Evolutionary conservation across 2,888 invertebrate species (phyloP).

Genomic region (Tryphoninae sp.): DNA sequence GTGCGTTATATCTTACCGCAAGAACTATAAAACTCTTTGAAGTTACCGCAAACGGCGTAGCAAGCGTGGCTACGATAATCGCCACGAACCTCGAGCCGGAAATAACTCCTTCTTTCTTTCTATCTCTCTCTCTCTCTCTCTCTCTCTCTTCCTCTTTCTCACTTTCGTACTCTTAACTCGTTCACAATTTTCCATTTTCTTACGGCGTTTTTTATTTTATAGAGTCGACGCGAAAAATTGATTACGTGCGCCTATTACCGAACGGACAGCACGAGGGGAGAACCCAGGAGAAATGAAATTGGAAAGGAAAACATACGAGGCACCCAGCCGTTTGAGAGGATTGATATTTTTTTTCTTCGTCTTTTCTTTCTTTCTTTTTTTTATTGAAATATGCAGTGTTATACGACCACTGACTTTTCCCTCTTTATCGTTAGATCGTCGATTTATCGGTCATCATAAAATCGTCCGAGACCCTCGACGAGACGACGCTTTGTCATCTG

Average conservation of each 20-base stretch:
- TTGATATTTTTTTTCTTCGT: neutral
- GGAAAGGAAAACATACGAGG: neutral
- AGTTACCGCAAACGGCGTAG: constrained; percentile 37
- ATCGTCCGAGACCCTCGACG: constrained; percentile 23
- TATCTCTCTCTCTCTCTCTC: constrained; percentile 13
- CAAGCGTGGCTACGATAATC: constrained; percentile 42
- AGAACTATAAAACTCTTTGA: constrained; percentile 56
- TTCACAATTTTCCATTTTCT: neutral
- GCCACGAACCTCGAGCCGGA: constrained; percentile 22
- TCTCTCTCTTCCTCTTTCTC: neutral
- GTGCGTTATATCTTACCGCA: constrained; percentile 17
- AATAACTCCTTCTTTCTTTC: constrained; percentile 40
- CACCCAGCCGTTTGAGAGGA: neutral
- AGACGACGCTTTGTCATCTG: constrained; percentile 26
- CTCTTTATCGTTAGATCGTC: constrained; percentile 36
- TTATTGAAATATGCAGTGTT: constrained; percentile 16
- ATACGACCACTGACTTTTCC: constrained; percentile 3
- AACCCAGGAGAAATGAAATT: neutral
- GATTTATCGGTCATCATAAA: constrained; percentile 53
- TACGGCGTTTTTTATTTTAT: constrained; percentile 23
- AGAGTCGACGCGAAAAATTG: constrained; percentile 17
- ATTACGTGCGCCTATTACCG: constrained; percentile 21
- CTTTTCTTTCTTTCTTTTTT: neutral
- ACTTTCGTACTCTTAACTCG: neutral
- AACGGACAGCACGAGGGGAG: neutral